phyloP scores from a whole-genome alignment of 2,797 vertebrate species.

The Passerculus sandwichensis region DNA sequence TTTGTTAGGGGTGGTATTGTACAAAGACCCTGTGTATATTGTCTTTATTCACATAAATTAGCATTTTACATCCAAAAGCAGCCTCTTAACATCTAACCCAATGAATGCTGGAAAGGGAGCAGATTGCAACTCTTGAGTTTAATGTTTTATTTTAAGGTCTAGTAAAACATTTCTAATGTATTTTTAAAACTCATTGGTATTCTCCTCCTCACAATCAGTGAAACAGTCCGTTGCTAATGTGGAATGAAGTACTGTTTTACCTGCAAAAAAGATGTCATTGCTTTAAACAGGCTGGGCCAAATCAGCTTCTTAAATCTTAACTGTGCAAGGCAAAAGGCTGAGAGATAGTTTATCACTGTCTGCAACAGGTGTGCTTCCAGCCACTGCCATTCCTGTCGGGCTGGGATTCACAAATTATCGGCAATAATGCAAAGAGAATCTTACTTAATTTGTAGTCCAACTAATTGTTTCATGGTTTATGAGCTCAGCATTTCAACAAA shows the following conservation, averaged over 20 bases:
- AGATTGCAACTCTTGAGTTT: background rate
- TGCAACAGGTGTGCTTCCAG: background rate
- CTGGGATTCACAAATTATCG: slow-evolving; percentile 38
- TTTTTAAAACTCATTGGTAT: background rate
- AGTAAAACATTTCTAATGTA: background rate
- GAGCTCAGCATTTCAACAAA: slow-evolving; percentile 45
- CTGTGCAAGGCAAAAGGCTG: background rate
- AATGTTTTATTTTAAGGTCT: background rate
- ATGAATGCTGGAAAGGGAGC: background rate
- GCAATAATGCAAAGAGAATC: slow-evolving; percentile 33
- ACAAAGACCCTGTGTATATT: background rate
- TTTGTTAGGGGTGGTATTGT: background rate
- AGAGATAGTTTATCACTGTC: slow-evolving; percentile 3
- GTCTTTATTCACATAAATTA: background rate
- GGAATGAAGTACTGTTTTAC: background rate
- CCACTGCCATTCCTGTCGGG: background rate
- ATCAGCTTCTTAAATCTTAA: slow-evolving; percentile 37
- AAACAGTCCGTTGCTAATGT: background rate
- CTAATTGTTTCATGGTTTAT: slow-evolving; percentile 55
- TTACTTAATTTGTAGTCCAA: slow-evolving; percentile 49
- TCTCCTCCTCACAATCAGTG: background rate
- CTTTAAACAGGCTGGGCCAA: background rate
- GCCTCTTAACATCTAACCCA: background rate
- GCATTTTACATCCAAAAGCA: background rate
- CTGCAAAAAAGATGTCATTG: background rate